Percentiles rank a stretch among this genome's conserved stretches.
These are phyloP conservation scores for Linepithema humile DNA, from an alignment of 1,140 invertebrate genomes.

Conservation along the genomic window DNA sequence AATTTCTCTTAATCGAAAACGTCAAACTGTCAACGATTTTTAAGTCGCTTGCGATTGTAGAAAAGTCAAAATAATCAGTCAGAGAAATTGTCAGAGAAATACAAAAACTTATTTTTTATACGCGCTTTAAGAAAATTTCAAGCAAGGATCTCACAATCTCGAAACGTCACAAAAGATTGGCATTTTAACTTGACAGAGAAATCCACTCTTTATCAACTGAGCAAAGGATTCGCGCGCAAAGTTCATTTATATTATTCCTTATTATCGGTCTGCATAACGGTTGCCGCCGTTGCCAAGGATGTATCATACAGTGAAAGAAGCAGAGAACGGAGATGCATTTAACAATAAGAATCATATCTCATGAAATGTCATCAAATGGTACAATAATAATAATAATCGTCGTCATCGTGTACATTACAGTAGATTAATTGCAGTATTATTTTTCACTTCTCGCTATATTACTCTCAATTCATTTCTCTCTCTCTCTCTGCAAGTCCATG, in stretches of 20 bases:
- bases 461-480: constrained; percentile 65
- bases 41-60: not conserved
- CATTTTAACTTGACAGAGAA: not conserved
- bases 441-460: constrained; percentile 70
- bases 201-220: not conserved
- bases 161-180: not conserved
- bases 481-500: constrained; percentile 71
- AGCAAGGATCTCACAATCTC: not conserved
- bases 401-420: constrained; percentile 69
- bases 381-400: constrained; percentile 73
- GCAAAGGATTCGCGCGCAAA: not conserved
- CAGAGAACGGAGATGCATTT: constrained; percentile 71
- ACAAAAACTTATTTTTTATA: not conserved
- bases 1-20: not conserved
- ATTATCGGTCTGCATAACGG: not conserved
- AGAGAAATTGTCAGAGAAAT: too few relatives aligned
- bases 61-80: not conserved
- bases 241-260: constrained; percentile 15
- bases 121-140: not conserved
- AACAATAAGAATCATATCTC: constrained; percentile 76
- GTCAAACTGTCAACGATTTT: not conserved
- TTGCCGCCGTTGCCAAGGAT: constrained; percentile 33
- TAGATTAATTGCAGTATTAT: constrained; percentile 74
- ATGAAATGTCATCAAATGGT: constrained; percentile 75
- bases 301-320: constrained; percentile 66